Percentiles rank a stretch among this genome's conserved stretches.
phyloP scores from a whole-genome alignment of 2,797 vertebrate genomes.

The Danio aesculapii region DNA sequence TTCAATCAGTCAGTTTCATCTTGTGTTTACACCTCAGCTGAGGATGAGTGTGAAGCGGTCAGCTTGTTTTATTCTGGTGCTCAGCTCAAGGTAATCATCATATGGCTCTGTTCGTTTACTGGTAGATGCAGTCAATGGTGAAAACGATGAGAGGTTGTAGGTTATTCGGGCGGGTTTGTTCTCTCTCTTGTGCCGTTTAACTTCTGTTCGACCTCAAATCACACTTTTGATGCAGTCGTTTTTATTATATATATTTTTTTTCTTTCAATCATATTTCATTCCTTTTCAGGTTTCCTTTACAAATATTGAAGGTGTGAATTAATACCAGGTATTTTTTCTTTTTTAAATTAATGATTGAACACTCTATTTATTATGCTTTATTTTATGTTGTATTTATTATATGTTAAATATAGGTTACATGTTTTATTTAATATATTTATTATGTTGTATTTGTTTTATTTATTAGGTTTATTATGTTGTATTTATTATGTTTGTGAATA shows the following conservation, averaged over 20 bases:
- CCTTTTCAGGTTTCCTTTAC: not conserved
- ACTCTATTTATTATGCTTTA: too few relatives aligned
- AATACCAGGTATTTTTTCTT: too few relatives aligned
- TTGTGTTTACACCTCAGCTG: conserved; percentile 38
- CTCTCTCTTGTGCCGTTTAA: not conserved
- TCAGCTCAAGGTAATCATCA: not conserved
- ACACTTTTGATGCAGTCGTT: not conserved
- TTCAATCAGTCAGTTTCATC: conserved; percentile 56
- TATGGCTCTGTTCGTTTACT: not conserved
- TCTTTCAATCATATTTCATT: not conserved
- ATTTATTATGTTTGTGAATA: too few relatives aligned
- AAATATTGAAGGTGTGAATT: not conserved
- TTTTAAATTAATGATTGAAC: too few relatives aligned
- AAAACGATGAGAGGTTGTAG: not conserved
- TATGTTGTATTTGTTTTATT: too few relatives aligned
- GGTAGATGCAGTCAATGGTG: not conserved
- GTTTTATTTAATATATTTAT: too few relatives aligned
- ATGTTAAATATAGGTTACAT: too few relatives aligned
- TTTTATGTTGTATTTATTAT: too few relatives aligned
- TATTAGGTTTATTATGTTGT: too few relatives aligned
- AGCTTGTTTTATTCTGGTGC: not conserved
- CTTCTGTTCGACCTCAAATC: not conserved
- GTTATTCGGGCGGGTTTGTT: not conserved
- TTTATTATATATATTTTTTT: too few relatives aligned
- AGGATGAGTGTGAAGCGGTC: conserved; percentile 37